These are phyloP conservation scores for Piprites chloris DNA, from an alignment of 2,113 vertebrate genomes.

Conservation along the genomic window DNA sequence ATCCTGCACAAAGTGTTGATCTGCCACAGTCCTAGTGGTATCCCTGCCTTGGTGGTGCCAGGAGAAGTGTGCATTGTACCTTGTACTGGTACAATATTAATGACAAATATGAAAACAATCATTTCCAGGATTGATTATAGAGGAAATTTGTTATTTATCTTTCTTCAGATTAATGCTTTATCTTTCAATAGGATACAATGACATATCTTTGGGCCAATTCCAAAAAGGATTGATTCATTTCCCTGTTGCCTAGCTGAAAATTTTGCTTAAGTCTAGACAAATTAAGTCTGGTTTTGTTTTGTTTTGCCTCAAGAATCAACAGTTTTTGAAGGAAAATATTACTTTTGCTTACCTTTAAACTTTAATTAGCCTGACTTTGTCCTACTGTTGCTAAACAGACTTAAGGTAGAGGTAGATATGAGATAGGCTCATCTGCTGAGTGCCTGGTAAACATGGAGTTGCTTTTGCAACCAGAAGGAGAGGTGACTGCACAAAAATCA, in stretches of 20 bases:
- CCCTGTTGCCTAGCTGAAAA: not conserved
- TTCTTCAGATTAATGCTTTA: not conserved
- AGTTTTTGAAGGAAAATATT: not conserved
- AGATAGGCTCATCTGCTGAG: not conserved
- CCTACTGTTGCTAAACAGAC: not conserved
- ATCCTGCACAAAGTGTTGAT: not conserved
- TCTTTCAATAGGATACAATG: not conserved
- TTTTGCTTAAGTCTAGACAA: not conserved
- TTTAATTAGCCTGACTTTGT: not conserved
- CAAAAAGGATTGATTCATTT: not conserved
- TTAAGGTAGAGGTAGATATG: not conserved
- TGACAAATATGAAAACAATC: not conserved
- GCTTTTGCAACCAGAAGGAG: not conserved
- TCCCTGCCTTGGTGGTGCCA: not conserved
- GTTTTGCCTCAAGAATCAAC: not conserved
- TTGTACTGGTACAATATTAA: not conserved
- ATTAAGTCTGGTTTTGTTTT: not conserved
- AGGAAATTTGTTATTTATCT: not conserved
- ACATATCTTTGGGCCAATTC: not conserved
- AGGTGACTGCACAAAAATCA: not conserved
- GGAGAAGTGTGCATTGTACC: rapidly evolving
- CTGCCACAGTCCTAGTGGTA: not conserved
- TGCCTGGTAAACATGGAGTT: rapidly evolving
- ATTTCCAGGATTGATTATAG: not conserved
- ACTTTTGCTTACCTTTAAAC: not conserved